phyloP scores from a whole-genome alignment of 1,140 invertebrate species.

The Zophobas morio region DNA sequence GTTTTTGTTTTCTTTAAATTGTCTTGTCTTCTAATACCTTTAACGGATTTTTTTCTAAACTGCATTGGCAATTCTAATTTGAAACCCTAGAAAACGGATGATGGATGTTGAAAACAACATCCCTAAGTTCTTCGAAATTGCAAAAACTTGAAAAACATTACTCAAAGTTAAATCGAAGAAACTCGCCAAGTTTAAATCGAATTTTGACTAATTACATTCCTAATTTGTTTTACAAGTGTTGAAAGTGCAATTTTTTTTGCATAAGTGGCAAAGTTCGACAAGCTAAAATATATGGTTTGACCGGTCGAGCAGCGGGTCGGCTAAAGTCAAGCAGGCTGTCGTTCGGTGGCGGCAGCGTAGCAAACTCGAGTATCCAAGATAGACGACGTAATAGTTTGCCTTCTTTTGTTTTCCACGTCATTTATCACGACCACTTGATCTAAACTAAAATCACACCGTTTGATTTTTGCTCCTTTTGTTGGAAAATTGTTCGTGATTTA shows the following conservation, averaged over 20 bases:
- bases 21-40: no score
- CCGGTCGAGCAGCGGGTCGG: slow-evolving; percentile 19
- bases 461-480: slow-evolving; percentile 46
- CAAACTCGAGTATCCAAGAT: slow-evolving; percentile 45
- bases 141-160: slow-evolving; percentile 20
- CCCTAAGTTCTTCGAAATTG: slow-evolving; percentile 25
- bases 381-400: slow-evolving; percentile 51
- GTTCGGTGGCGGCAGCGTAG: neutral
- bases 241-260: slow-evolving; percentile 39
- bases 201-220: slow-evolving; percentile 45
- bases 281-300: slow-evolving; percentile 43
- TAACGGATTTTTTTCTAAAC: neutral
- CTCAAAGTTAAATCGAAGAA: slow-evolving; percentile 28
- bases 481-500: slow-evolving; percentile 44
- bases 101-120: slow-evolving; percentile 25
- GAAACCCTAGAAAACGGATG: neutral
- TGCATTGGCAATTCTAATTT: slow-evolving; percentile 5
- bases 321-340: slow-evolving; percentile 40
- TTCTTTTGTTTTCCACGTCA: slow-evolving; percentile 51
- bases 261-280: slow-evolving; percentile 44
- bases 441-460: slow-evolving; percentile 45
- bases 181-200: slow-evolving; percentile 37
- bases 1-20: no score
- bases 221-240: slow-evolving; percentile 44
- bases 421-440: slow-evolving; percentile 49